Evolutionary conservation across 2,797 vertebrate species (phyloP).

Genomic region (Pseudochirops cupreus): DNA sequence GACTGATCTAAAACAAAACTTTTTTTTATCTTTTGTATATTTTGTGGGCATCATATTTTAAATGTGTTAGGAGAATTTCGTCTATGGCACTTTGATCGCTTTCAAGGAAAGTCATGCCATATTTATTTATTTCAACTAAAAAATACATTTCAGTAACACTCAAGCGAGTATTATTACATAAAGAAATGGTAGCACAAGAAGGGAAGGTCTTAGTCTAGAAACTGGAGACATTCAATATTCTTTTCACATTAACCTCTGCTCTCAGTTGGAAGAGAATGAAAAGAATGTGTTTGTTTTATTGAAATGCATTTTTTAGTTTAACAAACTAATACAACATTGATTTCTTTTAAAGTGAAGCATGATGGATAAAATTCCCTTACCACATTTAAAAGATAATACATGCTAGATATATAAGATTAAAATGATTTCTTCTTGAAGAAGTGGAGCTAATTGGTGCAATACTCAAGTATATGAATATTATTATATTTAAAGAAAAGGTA

Average conservation of each 20-base stretch:
- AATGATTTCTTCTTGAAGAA: not conserved
- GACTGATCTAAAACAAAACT: not conserved
- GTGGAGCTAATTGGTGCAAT: not conserved
- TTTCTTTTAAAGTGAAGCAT: not conserved
- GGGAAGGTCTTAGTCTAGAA: not conserved
- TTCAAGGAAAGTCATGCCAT: conserved; percentile 1
- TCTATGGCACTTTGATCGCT: not conserved
- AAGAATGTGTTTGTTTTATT: not conserved
- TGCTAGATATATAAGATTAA: not conserved
- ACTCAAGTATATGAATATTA: not conserved
- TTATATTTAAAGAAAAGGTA: not conserved
- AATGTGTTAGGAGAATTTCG: conserved; percentile 27
- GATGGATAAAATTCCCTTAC: not conserved
- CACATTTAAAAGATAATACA: not conserved
- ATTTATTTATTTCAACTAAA: conserved; percentile 24
- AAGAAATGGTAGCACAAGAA: not conserved
- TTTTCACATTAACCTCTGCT: not conserved
- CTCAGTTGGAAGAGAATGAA: not conserved
- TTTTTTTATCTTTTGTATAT: not conserved
- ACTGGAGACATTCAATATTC: not conserved
- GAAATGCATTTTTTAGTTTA: not conserved
- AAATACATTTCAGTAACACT: not conserved
- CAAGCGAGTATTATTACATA: not conserved
- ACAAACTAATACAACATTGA: not conserved
- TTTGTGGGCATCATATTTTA: not conserved